Percentiles rank a stretch among this genome's conserved stretches.
phyloP scores from a whole-genome alignment of 2,113 vertebrate species.

The Pituophis catenifer region DNA sequence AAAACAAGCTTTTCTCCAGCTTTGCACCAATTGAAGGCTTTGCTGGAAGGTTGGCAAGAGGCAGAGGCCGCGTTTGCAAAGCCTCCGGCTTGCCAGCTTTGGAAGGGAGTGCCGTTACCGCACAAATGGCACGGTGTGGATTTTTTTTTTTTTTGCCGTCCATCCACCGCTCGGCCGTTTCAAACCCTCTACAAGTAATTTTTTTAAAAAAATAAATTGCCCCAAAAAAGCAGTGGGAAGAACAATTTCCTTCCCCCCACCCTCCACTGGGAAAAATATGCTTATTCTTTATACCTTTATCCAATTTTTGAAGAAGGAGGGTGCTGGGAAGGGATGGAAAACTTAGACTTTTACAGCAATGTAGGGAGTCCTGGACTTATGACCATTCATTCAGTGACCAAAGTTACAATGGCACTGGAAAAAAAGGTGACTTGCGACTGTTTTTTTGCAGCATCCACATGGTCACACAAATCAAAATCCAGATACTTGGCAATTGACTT shows the following conservation, averaged over 20 bases:
- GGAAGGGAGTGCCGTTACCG: rapidly evolving
- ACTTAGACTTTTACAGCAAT: neutral
- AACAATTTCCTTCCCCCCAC: rapidly evolving
- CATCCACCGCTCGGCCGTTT: neutral
- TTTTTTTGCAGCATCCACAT: neutral
- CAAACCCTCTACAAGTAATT: neutral
- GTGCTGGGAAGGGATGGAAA: neutral
- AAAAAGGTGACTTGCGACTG: too few relatives aligned
- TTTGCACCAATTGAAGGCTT: neutral
- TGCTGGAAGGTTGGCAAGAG: neutral
- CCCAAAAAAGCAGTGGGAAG: neutral
- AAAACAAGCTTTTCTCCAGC: neutral
- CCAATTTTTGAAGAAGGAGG: neutral
- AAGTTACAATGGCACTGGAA: too few relatives aligned
- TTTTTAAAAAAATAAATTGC: neutral
- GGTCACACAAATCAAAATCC: too few relatives aligned
- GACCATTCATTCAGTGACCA: too few relatives aligned
- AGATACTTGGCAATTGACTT: too few relatives aligned
- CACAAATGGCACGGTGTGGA: rapidly evolving
- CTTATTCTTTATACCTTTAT: neutral
- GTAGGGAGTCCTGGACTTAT: neutral
- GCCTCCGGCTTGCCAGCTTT: neutral
- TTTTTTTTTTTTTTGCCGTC: neutral
- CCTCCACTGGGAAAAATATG: neutral
- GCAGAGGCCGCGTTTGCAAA: neutral